phyloP scores from a whole-genome alignment of 2,888 invertebrate genomes.

The Carpatolechia fugitivella region DNA sequence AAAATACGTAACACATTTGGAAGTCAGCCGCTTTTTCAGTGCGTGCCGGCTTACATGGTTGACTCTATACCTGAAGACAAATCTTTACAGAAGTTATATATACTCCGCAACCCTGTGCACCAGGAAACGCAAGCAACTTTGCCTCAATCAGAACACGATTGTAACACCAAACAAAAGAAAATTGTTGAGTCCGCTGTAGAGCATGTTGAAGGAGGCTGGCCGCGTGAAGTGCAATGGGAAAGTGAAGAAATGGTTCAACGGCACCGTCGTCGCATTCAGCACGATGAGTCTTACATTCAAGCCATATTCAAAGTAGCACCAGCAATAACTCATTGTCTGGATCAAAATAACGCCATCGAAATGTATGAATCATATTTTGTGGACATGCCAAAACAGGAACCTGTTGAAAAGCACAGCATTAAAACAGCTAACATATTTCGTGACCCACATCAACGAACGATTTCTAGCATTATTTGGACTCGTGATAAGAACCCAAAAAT shows the following conservation, averaged over 20 bases:
- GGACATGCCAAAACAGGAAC: conserved; percentile 67
- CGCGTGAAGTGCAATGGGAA: conserved; percentile 83
- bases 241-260: conserved; percentile 85
- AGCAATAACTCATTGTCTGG: conserved; percentile 82
- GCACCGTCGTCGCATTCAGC: conserved; percentile 87
- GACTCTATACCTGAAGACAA: conserved; percentile 63
- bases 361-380: conserved; percentile 88
- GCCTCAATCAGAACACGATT: conserved; percentile 68
- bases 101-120: conserved; percentile 74
- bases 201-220: conserved; percentile 92
- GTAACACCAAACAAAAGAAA: conserved; percentile 81
- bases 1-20: conserved; percentile 74
- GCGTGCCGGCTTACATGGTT: conserved; percentile 56
- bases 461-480: conserved; percentile 85
- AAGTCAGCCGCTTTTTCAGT: conserved; percentile 67
- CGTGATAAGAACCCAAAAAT: conserved; percentile 82
- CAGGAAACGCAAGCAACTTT: conserved; percentile 67
- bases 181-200: conserved; percentile 81
- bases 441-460: conserved; percentile 71
- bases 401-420: conserved; percentile 77
- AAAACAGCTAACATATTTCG: conserved; percentile 84
- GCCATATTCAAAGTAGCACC: conserved; percentile 79
- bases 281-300: conserved; percentile 86
- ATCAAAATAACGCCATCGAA: conserved; percentile 89
- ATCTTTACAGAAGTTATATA: conserved; percentile 59